Conservation (phyloP, 2,888 invertebrate species). For the Cheilosia variabilis region DNA sequence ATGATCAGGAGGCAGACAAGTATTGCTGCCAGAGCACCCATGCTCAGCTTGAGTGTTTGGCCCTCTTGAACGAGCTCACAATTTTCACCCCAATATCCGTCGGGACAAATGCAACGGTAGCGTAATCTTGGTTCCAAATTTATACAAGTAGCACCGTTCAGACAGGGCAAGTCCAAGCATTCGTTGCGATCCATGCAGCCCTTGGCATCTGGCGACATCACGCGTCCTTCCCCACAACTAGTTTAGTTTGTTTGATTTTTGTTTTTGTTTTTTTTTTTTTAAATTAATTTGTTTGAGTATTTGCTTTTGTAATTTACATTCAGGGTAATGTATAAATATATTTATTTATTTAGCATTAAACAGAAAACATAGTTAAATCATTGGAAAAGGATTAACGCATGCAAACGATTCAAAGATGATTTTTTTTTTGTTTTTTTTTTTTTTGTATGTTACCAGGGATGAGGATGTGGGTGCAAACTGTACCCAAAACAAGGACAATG, state of each 20-base stretch:
- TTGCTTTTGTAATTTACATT: constrained; percentile 39
- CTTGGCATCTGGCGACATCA: constrained; percentile 94
- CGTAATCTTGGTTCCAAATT: constrained; percentile 95
- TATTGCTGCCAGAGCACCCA: constrained; percentile 98
- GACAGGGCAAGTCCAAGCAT: constrained; percentile 96
- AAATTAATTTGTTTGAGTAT: constrained; percentile 28
- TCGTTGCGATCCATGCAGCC: constrained; percentile 98
- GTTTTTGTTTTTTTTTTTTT: constrained; percentile 7
- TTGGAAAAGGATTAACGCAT: constrained; percentile 57
- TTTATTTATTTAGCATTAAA: constrained; percentile 28
- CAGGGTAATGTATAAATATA: constrained; percentile 40
- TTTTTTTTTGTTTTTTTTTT: constrained; percentile 16
- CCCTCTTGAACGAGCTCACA: constrained; percentile 97
- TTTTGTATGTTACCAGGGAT: neutral
- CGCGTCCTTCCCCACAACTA: constrained; percentile 96
- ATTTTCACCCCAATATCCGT: constrained; percentile 97
- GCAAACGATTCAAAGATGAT: constrained; percentile 56
- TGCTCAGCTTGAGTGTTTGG: constrained; percentile 96
- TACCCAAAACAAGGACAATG: constrained; percentile 52
- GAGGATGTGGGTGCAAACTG: constrained; percentile 7
- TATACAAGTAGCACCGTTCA: constrained; percentile 96
- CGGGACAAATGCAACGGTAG: constrained; percentile 94
- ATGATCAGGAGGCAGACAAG: constrained; percentile 98
- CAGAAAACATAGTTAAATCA: constrained; percentile 21
- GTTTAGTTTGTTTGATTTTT: constrained; percentile 14